Evolutionary conservation across 2,797 vertebrate species (phyloP).

Genomic region (Sebastolobus alascanus): DNA sequence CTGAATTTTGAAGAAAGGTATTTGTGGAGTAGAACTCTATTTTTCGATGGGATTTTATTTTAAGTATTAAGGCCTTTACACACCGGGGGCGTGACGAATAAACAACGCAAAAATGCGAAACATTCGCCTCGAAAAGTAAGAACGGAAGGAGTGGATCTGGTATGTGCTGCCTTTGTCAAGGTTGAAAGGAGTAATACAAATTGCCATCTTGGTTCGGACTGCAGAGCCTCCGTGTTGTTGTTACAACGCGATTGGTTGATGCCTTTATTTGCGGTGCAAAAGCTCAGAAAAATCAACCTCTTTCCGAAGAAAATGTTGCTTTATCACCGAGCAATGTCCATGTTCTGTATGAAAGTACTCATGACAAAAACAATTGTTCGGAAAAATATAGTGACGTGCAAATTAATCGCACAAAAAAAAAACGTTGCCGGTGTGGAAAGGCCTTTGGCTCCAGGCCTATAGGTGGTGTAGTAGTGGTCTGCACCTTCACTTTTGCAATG

Average conservation of each 20-base stretch:
- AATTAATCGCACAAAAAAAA: background rate
- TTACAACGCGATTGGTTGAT: background rate
- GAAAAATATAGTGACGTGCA: too few species aligned
- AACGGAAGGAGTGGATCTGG: background rate
- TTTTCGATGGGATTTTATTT: constrained; percentile 21
- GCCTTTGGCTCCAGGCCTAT: background rate
- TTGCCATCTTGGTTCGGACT: background rate
- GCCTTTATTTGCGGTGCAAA: background rate
- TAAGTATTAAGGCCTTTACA: constrained; percentile 10
- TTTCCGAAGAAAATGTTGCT: too few species aligned
- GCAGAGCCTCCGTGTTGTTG: background rate
- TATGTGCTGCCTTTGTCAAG: background rate
- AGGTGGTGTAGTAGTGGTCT: constrained; percentile 26
- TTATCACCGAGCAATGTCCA: too few species aligned
- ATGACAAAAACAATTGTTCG: too few species aligned
- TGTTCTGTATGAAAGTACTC: too few species aligned
- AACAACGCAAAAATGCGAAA: background rate
- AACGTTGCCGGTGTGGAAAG: background rate
- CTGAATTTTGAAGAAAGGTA: constrained; percentile 17
- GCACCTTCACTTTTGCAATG: background rate
- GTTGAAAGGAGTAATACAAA: background rate
- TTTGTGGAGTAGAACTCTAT: constrained; percentile 1
- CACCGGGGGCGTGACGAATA: background rate
- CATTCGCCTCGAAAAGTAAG: background rate
- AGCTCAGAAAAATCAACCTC: too few species aligned